Conservation (phyloP, 2,888 invertebrate genomes). For the Carterocephalus palaemon region DNA sequence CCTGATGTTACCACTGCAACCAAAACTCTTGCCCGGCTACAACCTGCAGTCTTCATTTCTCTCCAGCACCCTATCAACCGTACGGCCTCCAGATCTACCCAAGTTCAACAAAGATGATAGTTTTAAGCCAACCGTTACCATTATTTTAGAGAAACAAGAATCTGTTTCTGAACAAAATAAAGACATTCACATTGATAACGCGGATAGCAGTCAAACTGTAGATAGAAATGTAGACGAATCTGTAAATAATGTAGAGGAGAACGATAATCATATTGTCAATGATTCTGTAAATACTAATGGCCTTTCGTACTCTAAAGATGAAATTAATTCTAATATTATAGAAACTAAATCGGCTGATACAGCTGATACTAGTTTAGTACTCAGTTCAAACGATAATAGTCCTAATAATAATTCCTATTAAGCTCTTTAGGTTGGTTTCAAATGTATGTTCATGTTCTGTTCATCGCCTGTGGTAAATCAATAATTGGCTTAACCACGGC, state of each 20-base stretch:
- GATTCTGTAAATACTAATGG: conserved; percentile 39
- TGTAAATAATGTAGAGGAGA: conserved; percentile 46
- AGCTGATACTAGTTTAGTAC: conserved; percentile 46
- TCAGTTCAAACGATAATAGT: conserved; percentile 57
- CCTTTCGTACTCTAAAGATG: conserved; percentile 48
- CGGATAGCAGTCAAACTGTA: conserved; percentile 46
- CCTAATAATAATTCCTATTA: conserved; percentile 71
- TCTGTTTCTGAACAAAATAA: conserved; percentile 38
- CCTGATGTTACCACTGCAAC: conserved; percentile 85
- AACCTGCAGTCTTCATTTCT: conserved; percentile 70
- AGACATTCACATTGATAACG: conserved; percentile 41
- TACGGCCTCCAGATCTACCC: conserved; percentile 61
- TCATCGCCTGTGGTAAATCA: no score
- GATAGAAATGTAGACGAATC: conserved; percentile 45
- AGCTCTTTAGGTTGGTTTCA: conserved; percentile 30
- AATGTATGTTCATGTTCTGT: no score
- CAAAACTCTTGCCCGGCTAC: conserved; percentile 81
- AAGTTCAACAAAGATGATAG: conserved; percentile 41
- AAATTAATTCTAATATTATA: conserved; percentile 68
- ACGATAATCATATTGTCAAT: conserved; percentile 42
- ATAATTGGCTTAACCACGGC: no score
- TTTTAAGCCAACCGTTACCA: conserved; percentile 57
- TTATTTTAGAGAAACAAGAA: conserved; percentile 61
- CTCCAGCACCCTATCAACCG: conserved; percentile 74
- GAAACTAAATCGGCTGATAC: conserved; percentile 38